Percentiles rank a stretch among this genome's conserved stretches.
phyloP scores from a whole-genome alignment of 2,113 vertebrate genomes.

The Ondatra zibethicus region DNA sequence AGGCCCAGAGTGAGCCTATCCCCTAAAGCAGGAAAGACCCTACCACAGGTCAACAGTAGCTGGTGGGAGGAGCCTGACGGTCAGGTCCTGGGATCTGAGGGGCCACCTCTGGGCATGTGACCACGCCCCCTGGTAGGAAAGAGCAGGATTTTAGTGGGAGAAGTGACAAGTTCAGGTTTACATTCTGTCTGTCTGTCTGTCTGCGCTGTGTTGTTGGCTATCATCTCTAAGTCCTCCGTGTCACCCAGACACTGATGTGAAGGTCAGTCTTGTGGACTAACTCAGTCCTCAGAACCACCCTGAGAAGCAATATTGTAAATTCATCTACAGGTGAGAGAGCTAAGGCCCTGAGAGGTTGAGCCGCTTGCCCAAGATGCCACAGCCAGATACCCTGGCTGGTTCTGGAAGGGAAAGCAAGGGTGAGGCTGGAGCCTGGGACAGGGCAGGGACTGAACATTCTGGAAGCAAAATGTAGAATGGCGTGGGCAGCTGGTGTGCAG shows the following conservation, averaged over 20 bases:
- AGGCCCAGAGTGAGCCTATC: not conserved
- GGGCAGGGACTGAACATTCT: not conserved
- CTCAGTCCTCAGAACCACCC: not conserved
- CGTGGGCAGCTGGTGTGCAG: not conserved
- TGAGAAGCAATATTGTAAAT: not conserved
- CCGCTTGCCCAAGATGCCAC: not conserved
- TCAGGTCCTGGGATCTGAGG: not conserved
- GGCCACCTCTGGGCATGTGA: not conserved
- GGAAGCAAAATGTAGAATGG: not conserved
- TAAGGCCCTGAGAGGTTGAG: not conserved
- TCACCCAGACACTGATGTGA: not conserved
- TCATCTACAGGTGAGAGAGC: not conserved
- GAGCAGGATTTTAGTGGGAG: not conserved
- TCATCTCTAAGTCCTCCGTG: not conserved
- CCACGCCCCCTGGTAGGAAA: not conserved
- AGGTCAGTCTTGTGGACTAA: not conserved
- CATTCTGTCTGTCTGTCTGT: not conserved
- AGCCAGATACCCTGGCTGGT: not conserved
- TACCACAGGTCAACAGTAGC: accelerated
- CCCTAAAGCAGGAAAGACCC: not conserved
- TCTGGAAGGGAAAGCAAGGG: not conserved
- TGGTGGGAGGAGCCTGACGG: not conserved
- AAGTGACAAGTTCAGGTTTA: not conserved
- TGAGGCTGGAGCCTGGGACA: not conserved
- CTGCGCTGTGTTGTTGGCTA: not conserved